phyloP scores from a whole-genome alignment of 1,140 invertebrate genomes.

The Daktulosphaira vitifoliae region DNA sequence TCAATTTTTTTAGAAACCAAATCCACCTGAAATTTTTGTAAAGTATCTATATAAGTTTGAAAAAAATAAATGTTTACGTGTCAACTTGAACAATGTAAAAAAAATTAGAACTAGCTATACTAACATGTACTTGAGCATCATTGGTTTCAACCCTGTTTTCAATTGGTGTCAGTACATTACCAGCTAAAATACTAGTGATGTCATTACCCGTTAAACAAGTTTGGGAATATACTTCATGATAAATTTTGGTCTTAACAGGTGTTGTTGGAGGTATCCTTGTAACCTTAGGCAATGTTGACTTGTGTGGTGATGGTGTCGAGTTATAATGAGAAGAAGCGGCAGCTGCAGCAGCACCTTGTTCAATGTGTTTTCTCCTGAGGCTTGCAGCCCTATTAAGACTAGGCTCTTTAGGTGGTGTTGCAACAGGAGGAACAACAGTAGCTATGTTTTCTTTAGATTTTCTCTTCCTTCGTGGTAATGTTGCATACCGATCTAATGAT shows the following conservation, averaged over 20 bases:
- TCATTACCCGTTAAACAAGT: constrained; percentile 62
- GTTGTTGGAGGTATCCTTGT: constrained; percentile 44
- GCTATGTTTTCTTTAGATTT: constrained; percentile 37
- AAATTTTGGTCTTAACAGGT: constrained; percentile 56
- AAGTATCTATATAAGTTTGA: too few species aligned
- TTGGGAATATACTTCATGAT: constrained; percentile 65
- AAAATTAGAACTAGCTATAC: too few species aligned
- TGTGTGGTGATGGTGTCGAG: constrained; percentile 41
- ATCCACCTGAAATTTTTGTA: constrained; percentile 60
- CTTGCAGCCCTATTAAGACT: constrained; percentile 41
- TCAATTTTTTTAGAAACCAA: constrained; percentile 53
- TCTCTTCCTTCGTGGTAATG: constrained; percentile 57
- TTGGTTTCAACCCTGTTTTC: constrained; percentile 36
- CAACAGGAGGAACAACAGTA: not conserved
- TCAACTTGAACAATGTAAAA: too few species aligned
- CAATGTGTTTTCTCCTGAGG: constrained; percentile 39
- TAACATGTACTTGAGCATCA: constrained; percentile 37
- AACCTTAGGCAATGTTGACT: constrained; percentile 49
- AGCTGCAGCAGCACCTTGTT: constrained; percentile 21
- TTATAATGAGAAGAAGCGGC: constrained; percentile 38
- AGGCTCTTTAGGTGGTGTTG: constrained; percentile 43
- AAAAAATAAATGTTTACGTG: too few species aligned
- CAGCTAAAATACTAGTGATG: constrained; percentile 58
- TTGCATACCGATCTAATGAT: constrained; percentile 61
- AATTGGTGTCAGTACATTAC: constrained; percentile 42